Base-by-base conservation (phyloP, 2,113 vertebrate species). In the Myotis brandtii region DNA sequence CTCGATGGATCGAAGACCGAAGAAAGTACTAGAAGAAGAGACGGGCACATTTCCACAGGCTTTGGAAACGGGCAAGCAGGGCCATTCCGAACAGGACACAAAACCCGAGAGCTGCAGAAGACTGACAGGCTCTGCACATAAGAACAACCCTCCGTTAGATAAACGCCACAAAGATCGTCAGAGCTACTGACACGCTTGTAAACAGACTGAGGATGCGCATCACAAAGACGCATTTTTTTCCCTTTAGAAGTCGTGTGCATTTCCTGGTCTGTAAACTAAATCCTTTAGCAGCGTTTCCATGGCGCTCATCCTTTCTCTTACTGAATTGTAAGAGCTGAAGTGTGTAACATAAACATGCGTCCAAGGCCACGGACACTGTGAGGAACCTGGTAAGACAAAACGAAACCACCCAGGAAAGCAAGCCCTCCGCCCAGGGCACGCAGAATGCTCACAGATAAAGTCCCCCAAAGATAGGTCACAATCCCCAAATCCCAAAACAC, bases 191-290 rank as follows among this genome's bases (percentile, higher is more conserved):
- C 70, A 18, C 43, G 25, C 30, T 50, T 12, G 3, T 16, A n/a
- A 40, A 48, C 48, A 56, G 37, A 67, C 4, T 7, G 3, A 40
- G 40, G 9, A 10, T 6, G 14, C 18, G 10, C 2, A 16, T 37
- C 43, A 50, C 27, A 8, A n/a, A 37, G 50, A 59, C 25, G 2
- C 5, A 25, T 52, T 30, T 46, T 5, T 85, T 59, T 40, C 32
- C 5, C 43, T 48, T 48, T 25, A 20, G 2, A 1, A 76, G 23
- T 12, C 18, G 16, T 0, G 6, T 2, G 11, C 8, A 6, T 21
- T 3, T 52, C 72, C 73, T 76, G 11, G 27, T 27, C 50, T 7
- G 21, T 72, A n/a, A 82, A 64, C 73, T 54, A 67, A 43, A 37
- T 3, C 67, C 46, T 76, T 54, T 30, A 27, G 27, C n/a, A 20